Base-by-base conservation (phyloP, 2,888 invertebrate species). In the Athetis lepigone region DNA sequence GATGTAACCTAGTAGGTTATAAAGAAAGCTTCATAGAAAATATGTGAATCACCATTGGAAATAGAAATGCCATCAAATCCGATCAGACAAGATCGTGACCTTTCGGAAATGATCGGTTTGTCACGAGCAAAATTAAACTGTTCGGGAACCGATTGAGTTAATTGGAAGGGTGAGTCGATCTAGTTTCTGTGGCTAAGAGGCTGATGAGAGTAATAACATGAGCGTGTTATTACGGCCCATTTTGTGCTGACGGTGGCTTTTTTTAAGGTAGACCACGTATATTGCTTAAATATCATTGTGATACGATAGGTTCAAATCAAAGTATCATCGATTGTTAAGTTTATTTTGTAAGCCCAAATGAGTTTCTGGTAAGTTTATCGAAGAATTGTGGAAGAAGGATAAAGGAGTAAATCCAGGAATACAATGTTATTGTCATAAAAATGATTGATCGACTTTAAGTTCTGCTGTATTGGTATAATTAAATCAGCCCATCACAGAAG, bases 141-240 rank as follows among this genome's bases (percentile, higher is more conserved):
- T 58, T 50, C 39, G 40, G 49, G 50, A 72, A 70, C 16, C 73
- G 50, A 78, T 78, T 63, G 46, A 60, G 64, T 68, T 80, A 77
- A 78, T 78, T 78, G 77, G 77, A 65, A 76, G 76, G 67, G 73
- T 75, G 60, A 60, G 58, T 49, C n/a, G 45, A 70, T 59, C 33
- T 47, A 37, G 59, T 59, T 50, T 37, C 25, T 47, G 25, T 9
- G 16, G 37, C 27, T 27, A 45, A 46, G 57, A 13, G 37, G 39
- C 59, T 55, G 19, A 33, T 23, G 39, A 50, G 18, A 29, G 42
- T 19, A 55, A 59, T 75, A 21, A 55, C 37, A 42, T 21, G 52
- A 36, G n/a, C 18, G 33, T 39, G 51, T 21, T 23, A 42, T 64
- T 33, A 43, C 9, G 8, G 13, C 42, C n/a, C 29, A 23, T 8